These are phyloP conservation scores for Fundulus diaphanus DNA, from an alignment of 2,797 vertebrate species.

Conservation along the genomic window DNA sequence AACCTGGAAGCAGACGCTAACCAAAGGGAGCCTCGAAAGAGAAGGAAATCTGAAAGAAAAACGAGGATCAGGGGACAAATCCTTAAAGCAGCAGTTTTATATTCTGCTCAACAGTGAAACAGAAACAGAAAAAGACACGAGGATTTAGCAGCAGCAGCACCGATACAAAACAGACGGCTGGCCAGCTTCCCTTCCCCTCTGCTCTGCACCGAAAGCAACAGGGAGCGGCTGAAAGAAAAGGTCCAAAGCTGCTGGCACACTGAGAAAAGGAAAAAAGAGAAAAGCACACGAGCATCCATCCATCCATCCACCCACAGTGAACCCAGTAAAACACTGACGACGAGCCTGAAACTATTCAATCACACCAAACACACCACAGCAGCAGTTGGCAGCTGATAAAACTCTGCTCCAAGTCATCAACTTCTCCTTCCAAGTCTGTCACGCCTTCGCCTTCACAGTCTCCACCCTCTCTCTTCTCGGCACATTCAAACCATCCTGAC, in stretches of 20 bases:
- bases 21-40: neutral
- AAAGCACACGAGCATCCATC: constrained; percentile 47
- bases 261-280: constrained; percentile 37
- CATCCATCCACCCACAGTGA: constrained; percentile 40
- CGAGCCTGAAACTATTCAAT: constrained; percentile 41
- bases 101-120: neutral
- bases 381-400: constrained; percentile 70
- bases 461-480: neutral
- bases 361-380: constrained; percentile 42
- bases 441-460: constrained; percentile 4
- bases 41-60: neutral
- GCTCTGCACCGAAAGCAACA: constrained; percentile 7
- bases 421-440: constrained; percentile 35
- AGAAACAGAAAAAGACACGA: neutral
- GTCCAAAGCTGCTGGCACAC: constrained; percentile 38
- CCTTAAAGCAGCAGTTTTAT: constrained; percentile 12
- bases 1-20: constrained; percentile 30
- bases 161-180: constrained; percentile 20
- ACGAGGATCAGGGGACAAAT: neutral
- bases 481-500: constrained; percentile 25
- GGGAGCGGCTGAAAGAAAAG: constrained; percentile 23
- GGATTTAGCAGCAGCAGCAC: constrained; percentile 7
- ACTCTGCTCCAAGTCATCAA: constrained; percentile 55
- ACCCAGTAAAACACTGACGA: constrained; percentile 39
- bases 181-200: constrained; percentile 6